Percentiles rank a stretch among this genome's conserved stretches.
These are phyloP conservation scores for Galeopsomyia nigrocyanea DNA, from an alignment of 2,888 invertebrate genomes.

Conservation along the genomic window DNA sequence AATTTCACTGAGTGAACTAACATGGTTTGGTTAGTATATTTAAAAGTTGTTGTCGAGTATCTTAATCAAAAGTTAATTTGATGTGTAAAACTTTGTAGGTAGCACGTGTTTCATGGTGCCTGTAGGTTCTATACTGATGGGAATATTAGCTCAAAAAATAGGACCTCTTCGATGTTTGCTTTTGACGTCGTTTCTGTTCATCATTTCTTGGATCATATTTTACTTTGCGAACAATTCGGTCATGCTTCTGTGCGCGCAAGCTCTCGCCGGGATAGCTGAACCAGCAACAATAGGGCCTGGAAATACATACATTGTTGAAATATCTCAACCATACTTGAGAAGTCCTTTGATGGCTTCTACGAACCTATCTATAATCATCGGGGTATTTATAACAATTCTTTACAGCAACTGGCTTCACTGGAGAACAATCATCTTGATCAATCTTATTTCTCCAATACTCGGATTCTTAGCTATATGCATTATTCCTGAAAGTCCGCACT, in stretches of 20 bases:
- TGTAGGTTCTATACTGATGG: conserved; percentile 4
- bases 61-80: background rate
- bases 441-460: background rate
- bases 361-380: conserved; percentile 10
- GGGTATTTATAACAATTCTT: background rate
- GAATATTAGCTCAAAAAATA: conserved; percentile 12
- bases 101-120: conserved; percentile 25
- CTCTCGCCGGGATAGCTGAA: background rate
- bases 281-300: background rate
- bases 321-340: conserved; percentile 14
- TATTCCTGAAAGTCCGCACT: conserved; percentile 11
- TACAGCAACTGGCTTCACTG: background rate
- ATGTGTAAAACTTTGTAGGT: conserved; percentile 2
- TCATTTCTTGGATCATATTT: conserved; percentile 9
- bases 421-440: conserved; percentile 4
- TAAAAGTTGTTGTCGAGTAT: background rate
- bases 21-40: conserved; percentile 21
- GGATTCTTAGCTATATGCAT: conserved; percentile 6
- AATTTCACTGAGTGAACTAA: background rate
- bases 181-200: background rate
- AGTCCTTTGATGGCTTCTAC: conserved; percentile 2
- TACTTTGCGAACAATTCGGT: conserved; percentile 5
- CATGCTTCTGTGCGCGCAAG: conserved; percentile 2
- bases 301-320: conserved; percentile 13
- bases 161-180: conserved; percentile 6